Percentiles rank a stretch among this genome's conserved stretches.
These are phyloP conservation scores for Coccyzus lansbergi DNA, from an alignment of 2,797 vertebrate species.

Conservation along the genomic window DNA sequence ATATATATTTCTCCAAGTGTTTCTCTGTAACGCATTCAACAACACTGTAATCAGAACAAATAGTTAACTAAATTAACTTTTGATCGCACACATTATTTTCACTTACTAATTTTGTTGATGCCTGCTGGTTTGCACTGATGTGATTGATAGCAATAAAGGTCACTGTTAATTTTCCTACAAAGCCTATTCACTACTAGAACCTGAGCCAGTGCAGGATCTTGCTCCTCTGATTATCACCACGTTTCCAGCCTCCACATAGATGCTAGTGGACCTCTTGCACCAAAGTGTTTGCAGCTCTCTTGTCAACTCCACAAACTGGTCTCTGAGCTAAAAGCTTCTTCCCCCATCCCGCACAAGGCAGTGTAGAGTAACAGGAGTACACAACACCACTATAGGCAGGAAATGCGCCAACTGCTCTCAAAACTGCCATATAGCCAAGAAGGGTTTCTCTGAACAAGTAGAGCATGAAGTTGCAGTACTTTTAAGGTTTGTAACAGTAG, in stretches of 20 bases:
- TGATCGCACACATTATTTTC: neutral
- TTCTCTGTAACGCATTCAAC: neutral
- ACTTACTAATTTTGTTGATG: neutral
- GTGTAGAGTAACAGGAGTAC: neutral
- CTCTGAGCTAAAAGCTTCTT: neutral
- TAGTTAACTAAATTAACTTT: neutral
- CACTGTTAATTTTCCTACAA: neutral
- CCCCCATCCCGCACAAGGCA: neutral
- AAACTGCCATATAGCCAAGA: neutral
- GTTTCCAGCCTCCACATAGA: neutral
- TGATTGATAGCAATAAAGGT: neutral
- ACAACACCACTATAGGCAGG: neutral
- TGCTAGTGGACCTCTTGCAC: neutral
- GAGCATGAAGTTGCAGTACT: neutral
- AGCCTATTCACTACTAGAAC: neutral
- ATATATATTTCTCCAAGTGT: neutral
- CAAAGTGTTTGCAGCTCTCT: neutral
- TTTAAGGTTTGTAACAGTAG: neutral
- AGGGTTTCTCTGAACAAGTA: constrained; percentile 1
- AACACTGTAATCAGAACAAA: neutral
- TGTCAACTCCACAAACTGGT: neutral
- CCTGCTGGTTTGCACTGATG: neutral
- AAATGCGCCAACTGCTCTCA: constrained; percentile 20
- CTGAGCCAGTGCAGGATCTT: constrained; percentile 31
- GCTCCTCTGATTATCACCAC: neutral